Percentiles rank a stretch among this genome's conserved stretches.
Evolutionary conservation across 2,888 invertebrate species (phyloP).

Genomic region (Ormyrus rosae): DNA sequence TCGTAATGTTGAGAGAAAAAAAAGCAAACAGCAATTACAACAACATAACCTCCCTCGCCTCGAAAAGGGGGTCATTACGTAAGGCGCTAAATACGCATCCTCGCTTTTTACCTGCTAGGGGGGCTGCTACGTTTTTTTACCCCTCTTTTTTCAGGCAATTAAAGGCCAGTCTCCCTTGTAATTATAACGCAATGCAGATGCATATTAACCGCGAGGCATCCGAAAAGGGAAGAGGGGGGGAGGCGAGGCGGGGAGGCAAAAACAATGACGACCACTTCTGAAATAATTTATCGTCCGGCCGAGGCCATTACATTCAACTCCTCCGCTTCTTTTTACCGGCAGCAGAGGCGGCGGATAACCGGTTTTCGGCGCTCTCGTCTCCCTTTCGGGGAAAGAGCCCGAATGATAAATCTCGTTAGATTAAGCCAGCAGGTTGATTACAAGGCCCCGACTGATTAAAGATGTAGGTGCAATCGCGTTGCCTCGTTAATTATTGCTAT

Average conservation of each 20-base stretch:
- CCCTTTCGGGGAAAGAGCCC: not conserved
- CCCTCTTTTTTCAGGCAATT: constrained; percentile 6
- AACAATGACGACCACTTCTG: not conserved
- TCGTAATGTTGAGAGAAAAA: not conserved
- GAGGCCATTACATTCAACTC: constrained; percentile 10
- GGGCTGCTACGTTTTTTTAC: too few species aligned
- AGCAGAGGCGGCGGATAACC: not conserved
- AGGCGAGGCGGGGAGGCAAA: not conserved
- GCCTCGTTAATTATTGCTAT: constrained; percentile 4
- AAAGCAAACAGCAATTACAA: constrained; percentile 17
- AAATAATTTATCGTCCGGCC: constrained; percentile 35
- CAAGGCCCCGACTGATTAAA: not conserved
- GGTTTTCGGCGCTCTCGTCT: constrained; percentile 10
- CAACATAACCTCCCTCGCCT: not conserved
- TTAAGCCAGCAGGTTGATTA: constrained; percentile 16
- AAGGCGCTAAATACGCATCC: constrained; percentile 26
- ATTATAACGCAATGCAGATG: constrained; percentile 12
- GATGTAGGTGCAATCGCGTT: not conserved
- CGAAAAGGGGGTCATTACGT: constrained; percentile 20
- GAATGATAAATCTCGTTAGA: constrained; percentile 29
- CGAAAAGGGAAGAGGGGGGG: not conserved
- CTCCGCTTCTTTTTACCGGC: not conserved
- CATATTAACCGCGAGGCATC: not conserved
- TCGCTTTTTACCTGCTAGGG: not conserved
- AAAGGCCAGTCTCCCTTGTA: not conserved